A percentile compares a stretch with the other conserved stretches of the same genome.
Conservation (phyloP, 2,888 invertebrate species). For the Hipparchia semele region DNA sequence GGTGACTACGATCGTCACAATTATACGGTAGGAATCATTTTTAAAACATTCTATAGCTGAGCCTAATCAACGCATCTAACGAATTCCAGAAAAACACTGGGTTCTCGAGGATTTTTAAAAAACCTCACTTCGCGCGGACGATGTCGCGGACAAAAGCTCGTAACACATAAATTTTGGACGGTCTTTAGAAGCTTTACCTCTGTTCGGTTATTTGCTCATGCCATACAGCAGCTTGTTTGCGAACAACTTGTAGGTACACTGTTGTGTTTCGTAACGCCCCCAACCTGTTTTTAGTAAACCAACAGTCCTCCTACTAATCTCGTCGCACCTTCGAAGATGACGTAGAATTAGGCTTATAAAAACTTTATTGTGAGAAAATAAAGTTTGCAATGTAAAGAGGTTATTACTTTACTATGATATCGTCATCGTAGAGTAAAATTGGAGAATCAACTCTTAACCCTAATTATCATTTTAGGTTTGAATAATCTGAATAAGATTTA, state of each 20-base stretch:
- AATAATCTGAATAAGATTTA: not conserved
- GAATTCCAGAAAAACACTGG: too few species aligned
- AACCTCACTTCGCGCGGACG: too few species aligned
- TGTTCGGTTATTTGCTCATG: too few species aligned
- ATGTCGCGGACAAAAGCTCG: too few species aligned
- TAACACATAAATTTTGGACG: too few species aligned
- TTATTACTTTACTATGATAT: not conserved
- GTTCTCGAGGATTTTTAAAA: too few species aligned
- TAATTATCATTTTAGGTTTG: not conserved
- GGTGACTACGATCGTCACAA: too few species aligned
- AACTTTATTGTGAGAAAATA: not conserved
- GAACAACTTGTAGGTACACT: not conserved
- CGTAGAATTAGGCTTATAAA: not conserved
- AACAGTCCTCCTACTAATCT: not conserved
- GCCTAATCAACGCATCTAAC: too few species aligned
- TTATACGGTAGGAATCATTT: too few species aligned
- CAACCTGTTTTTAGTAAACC: not conserved
- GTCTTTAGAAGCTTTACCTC: too few species aligned
- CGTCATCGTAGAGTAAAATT: not conserved
- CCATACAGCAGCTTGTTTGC: slow-evolving; percentile 7
- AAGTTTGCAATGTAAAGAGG: too few species aligned
- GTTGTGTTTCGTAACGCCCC: not conserved
- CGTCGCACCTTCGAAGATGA: not conserved
- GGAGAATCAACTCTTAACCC: not conserved
- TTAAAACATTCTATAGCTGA: too few species aligned